Evolutionary conservation across 1,140 invertebrate species (phyloP), one percentile per base, ranked within the genome.

Genomic region (Sycophila sp.): DNA sequence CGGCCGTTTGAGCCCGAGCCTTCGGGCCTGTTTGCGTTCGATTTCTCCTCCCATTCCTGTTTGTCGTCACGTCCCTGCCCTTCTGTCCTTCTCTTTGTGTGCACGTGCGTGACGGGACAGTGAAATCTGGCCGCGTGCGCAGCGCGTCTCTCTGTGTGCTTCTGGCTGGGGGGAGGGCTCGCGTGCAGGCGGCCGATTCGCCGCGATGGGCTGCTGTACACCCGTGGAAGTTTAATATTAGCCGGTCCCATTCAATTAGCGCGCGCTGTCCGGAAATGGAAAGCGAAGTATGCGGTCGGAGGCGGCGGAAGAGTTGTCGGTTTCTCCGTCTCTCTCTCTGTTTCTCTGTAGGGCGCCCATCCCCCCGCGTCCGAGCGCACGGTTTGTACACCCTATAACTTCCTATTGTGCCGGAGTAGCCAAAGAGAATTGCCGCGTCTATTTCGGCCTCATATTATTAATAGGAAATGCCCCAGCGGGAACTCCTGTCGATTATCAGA

Each of bases 171-270:
- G 49, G 4, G 49, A 28, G n/a, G n/a, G 2, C 19, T 51, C 49
- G 15, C 49, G 24, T 22, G 49, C 13, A 53, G n/a, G 51, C 51
- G 15, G n/a, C 24, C 24, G 51, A 11, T 10, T 22, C 19, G 42
- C 19, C 42, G 7, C 40, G 13, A 19, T 30, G 15, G 19, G 17
- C 55, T 58, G 32, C 32, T 17, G 15, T 47, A 22, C 2, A 47
- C 34, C 8, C 19, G 58, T 26, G 38, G 28, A 49, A 63, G 42
- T 63, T 63, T 49, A 63, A 63, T 63, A 63, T 63, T 49, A 49
- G 60, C 17, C 19, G 28, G 60, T 49, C 30, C 59, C 28, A 34
- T 63, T 63, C 60, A 63, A 63, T 63, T 63, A 63, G 60, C 40
- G 2, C 36, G 1, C 58, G 13, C 2, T 34, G 15, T 34, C 51